phyloP scores from a whole-genome alignment of 1,140 invertebrate species.

The Bicyclus anynana region DNA sequence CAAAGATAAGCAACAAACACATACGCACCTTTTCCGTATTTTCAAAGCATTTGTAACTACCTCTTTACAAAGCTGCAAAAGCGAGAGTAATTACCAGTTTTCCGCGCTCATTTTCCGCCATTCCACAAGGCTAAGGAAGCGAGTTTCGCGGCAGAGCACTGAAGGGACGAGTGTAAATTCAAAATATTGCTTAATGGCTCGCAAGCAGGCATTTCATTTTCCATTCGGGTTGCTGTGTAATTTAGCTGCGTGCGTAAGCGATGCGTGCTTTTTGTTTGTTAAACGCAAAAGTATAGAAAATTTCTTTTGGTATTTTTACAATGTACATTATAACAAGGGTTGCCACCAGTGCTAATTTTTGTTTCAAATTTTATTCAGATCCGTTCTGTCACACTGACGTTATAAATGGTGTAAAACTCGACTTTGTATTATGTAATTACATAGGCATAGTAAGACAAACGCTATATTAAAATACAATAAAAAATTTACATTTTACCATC shows the following conservation, averaged over 20 bases:
- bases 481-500: too few relatives aligned
- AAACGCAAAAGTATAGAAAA: conserved; percentile 22
- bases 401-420: too few relatives aligned
- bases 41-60: not conserved
- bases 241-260: conserved; percentile 64
- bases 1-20: not conserved
- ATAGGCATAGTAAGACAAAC: too few relatives aligned
- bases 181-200: conserved; percentile 71
- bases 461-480: too few relatives aligned
- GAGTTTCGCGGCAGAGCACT: conserved; percentile 61
- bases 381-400: too few relatives aligned
- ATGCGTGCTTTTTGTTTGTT: conserved; percentile 56
- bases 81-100: conserved; percentile 27
- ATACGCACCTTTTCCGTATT: not conserved
- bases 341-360: too few relatives aligned
- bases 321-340: conserved; percentile 1
- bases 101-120: conserved; percentile 19
- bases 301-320: conserved; percentile 4
- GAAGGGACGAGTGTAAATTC: conserved; percentile 74
- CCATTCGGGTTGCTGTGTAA: conserved; percentile 69
- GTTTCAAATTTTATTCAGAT: too few relatives aligned
- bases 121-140: conserved; percentile 30
- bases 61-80: conserved; percentile 12
- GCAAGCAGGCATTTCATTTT: conserved; percentile 75
- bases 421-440: too few relatives aligned